Evolutionary conservation across 2,113 vertebrate species (phyloP).

Genomic region (Blennius ocellaris): DNA sequence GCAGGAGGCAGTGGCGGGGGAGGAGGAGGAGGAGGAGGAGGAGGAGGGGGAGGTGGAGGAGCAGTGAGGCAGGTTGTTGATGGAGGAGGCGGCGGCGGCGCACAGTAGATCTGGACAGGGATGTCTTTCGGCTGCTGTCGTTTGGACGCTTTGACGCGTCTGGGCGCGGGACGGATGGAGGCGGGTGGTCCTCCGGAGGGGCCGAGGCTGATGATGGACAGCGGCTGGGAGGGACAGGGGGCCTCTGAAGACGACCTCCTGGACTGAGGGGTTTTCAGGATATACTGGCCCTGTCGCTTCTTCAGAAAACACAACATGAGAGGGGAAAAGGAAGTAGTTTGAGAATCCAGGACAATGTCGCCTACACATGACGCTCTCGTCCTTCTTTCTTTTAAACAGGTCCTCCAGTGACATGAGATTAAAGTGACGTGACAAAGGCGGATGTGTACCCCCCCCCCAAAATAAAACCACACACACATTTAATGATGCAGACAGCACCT

Average conservation of each 20-base stretch:
- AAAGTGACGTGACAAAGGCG: conserved; percentile 1
- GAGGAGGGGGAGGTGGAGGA: not conserved
- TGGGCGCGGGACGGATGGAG: conserved; percentile 31
- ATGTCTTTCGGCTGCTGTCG: conserved; percentile 64
- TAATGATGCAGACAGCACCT: not conserved
- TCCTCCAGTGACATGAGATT: not conserved
- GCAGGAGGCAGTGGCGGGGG: conserved; percentile 4
- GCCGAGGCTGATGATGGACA: conserved; percentile 55
- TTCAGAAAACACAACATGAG: conserved; percentile 54
- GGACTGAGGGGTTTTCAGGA: conserved; percentile 79
- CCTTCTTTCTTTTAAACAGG: conserved; percentile 2
- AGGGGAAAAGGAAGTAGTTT: not conserved
- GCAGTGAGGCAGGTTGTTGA: not conserved
- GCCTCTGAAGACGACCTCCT: conserved; percentile 48
- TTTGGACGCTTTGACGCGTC: conserved; percentile 57
- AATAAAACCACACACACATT: not conserved
- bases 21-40: conserved; percentile 21
- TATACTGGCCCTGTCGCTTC: conserved; percentile 85
- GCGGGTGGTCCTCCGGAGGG: conserved; percentile 29
- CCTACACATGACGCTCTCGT: not conserved
- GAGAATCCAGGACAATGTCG: not conserved
- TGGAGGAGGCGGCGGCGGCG: conserved; percentile 57
- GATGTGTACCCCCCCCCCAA: too few relatives aligned
- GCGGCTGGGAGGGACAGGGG: conserved; percentile 55
- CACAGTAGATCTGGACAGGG: conserved; percentile 78